Base-by-base conservation (phyloP, 2,113 vertebrate genomes). In the Oostethus manadensis region DNA sequence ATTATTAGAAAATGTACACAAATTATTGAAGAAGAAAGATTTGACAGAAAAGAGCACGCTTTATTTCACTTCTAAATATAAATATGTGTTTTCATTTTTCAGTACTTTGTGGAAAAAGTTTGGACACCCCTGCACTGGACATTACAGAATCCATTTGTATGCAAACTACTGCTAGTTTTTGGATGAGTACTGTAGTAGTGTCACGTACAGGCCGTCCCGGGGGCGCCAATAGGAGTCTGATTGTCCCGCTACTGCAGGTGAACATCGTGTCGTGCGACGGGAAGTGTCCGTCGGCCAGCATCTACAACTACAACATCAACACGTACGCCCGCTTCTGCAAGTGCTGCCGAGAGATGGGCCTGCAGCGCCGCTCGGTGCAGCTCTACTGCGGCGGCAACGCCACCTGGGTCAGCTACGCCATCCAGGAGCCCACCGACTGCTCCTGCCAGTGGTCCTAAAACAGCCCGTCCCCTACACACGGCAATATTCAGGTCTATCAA, bases 251-350 rank as follows among this genome's bases (percentile, higher is more conserved):
- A 22, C 47, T 71, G 44, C 79, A 99, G 97, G 95, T 98, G 66
- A 99, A 98, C 81, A 95, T 99, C 0, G 94, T 98, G 75, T 98
- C 96, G 0, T 99, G 97, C 20, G 97, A 99, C 0, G 97, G 97
- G 13, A 96, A 97, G 78, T 99, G 96, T 70, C 97, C 97, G 0
- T 99, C 96, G 0, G 97, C 97, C 75, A 99, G 96, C 83, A 99
- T 99, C 84, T 99, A 99, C 86, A 99, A 99, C 89, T 98, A 99
- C 88, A 99, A 98, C 87, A 94, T 98, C 86, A 98, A 99, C 86
- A 92, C 93, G 0, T 98, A 98, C 0, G 93, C 96, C 23, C 91
- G 97, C 54, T 98, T 99, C 86, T 99, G 97, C 83, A 99, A 98
- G 83, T 99, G 97, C 86, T 99, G 97, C 87, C 84, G 94, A 0